phyloP scores from a whole-genome alignment of 2,888 invertebrate genomes.

The Eudemis profundana region DNA sequence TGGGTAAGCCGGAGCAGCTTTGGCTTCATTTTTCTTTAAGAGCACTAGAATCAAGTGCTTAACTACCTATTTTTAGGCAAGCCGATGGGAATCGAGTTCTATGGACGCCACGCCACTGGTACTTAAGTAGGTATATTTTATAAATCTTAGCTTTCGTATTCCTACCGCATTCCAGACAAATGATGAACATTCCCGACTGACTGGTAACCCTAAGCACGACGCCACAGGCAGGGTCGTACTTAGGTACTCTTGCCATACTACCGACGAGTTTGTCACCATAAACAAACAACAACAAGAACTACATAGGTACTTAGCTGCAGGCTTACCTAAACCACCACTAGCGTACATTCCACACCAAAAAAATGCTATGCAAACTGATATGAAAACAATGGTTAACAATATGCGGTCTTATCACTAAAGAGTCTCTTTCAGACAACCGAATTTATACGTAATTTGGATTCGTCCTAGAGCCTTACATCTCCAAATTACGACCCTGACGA shows the following conservation, averaged over 20 bases:
- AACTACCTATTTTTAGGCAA: no score
- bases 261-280: constrained; percentile 9
- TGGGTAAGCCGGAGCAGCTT: no score
- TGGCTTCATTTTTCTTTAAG: no score
- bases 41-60: no score
- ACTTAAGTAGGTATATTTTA: no score
- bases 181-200: not conserved
- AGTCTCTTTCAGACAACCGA: no score
- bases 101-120: no score
- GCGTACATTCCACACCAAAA: not conserved
- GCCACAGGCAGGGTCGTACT: not conserved
- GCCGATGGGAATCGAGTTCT: no score
- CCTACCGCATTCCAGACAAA: not conserved
- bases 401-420: no score
- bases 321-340: constrained; percentile 27
- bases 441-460: no score
- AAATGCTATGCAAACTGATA: no score
- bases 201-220: not conserved
- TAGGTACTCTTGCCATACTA: not conserved
- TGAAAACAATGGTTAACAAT: no score
- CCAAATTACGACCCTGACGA: not conserved
- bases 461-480: not conserved
- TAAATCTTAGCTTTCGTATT: not conserved
- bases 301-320: not conserved
- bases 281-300: not conserved